Conservation (phyloP, 2,113 vertebrate species). For the Sander lucioperca region DNA sequence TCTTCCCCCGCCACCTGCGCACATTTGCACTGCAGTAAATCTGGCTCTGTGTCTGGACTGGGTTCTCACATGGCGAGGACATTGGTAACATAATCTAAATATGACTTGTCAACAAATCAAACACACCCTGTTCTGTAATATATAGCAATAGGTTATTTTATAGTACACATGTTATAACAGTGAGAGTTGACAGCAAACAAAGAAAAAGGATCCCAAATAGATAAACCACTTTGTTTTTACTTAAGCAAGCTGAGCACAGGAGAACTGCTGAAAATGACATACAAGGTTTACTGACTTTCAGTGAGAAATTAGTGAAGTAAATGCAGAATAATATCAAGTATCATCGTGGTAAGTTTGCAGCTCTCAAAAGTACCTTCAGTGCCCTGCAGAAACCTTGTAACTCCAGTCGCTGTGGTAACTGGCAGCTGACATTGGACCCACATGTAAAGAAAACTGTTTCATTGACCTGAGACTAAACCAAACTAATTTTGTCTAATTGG, state of each 20-base stretch:
- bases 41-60: not conserved
- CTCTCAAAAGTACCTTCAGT: constrained; percentile 38
- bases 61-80: not conserved
- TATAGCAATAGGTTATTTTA: constrained; percentile 4
- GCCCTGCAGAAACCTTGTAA: constrained; percentile 38
- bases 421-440: constrained; percentile 36
- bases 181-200: not conserved
- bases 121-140: not conserved
- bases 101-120: not conserved
- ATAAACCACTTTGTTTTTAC: constrained; percentile 76
- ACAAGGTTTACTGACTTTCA: constrained; percentile 68
- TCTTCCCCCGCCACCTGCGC: not conserved
- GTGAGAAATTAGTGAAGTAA: constrained; percentile 69
- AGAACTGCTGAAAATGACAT: constrained; percentile 72
- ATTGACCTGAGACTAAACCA: constrained; percentile 62
- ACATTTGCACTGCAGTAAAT: not conserved
- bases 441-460: not conserved
- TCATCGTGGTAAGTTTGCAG: constrained; percentile 41
- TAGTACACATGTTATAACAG: constrained; percentile 3
- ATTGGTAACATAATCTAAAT: not conserved
- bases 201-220: constrained; percentile 47
- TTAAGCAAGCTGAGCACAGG: constrained; percentile 78
- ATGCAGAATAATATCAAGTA: constrained; percentile 60
- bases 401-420: constrained; percentile 24
- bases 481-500: constrained; percentile 43